Conservation (phyloP, 2,113 vertebrate species). For the Marmota flaviventris region DNA sequence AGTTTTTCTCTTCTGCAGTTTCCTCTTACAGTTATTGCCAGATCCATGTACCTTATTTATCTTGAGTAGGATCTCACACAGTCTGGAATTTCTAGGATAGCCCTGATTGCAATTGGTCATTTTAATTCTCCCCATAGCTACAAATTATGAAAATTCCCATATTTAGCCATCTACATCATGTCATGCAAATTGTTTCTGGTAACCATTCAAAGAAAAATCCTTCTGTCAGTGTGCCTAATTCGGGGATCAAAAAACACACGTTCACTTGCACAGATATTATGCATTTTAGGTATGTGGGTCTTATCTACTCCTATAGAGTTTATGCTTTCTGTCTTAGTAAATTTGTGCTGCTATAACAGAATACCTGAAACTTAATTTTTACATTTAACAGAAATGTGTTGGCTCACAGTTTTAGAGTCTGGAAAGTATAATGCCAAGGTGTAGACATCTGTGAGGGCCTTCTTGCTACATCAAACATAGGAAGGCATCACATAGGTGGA, state of each 20-base stretch:
- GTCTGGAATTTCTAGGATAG: neutral
- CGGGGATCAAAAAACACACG: neutral
- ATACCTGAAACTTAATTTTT: neutral
- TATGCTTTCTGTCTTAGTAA: neutral
- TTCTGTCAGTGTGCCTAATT: neutral
- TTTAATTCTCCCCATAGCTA: neutral
- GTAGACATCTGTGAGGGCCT: neutral
- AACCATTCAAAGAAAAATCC: neutral
- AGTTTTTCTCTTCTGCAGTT: neutral
- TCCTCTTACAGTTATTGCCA: neutral
- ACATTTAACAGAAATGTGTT: neutral
- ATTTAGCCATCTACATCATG: neutral
- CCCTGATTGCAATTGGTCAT: neutral
- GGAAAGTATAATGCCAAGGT: neutral
- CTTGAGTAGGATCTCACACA: neutral
- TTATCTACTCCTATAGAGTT: neutral
- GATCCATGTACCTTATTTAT: neutral
- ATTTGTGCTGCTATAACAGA: neutral
- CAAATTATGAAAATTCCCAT: neutral
- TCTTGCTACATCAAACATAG: neutral
- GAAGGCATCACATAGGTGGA: neutral
- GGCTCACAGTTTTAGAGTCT: neutral
- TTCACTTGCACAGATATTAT: neutral
- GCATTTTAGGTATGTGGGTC: neutral
- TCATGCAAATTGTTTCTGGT: neutral